Evolutionary conservation across 1,140 invertebrate species (phyloP).

Genomic region (Drosophila paulistorum): DNA sequence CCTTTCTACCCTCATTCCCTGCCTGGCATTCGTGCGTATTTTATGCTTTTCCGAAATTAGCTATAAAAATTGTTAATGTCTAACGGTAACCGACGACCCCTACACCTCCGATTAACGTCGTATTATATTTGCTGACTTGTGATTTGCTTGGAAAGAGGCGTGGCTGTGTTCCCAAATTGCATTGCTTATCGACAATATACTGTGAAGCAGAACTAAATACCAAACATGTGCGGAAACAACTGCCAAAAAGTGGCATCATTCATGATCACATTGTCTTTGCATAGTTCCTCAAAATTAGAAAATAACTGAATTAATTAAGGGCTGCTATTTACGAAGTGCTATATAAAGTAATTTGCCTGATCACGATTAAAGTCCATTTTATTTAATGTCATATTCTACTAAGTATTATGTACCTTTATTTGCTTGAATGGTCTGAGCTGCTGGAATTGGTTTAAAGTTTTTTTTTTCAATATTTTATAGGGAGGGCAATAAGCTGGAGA

Average conservation of each 20-base stretch:
- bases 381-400: no score
- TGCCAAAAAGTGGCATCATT: no score
- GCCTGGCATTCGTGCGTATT: slow-evolving; percentile 64
- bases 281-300: no score
- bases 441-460: background rate
- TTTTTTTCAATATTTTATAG: background rate
- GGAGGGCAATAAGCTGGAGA: background rate
- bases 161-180: slow-evolving; percentile 3
- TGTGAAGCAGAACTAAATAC: background rate
- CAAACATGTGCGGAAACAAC: background rate
- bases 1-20: no score
- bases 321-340: no score
- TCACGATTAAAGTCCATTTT: no score
- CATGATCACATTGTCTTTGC: no score
- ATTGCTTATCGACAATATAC: background rate
- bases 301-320: no score
- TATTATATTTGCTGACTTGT: slow-evolving; percentile 17
- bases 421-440: no score
- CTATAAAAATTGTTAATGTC: slow-evolving; percentile 74
- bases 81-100: slow-evolving; percentile 36
- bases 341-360: no score
- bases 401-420: no score
- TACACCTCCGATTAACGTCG: background rate
- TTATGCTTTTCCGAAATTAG: slow-evolving; percentile 71
- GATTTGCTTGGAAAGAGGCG: slow-evolving; percentile 6